These are phyloP conservation scores for Drosophila ercepeae DNA, from an alignment of 1,140 invertebrate species.

Conservation along the genomic window DNA sequence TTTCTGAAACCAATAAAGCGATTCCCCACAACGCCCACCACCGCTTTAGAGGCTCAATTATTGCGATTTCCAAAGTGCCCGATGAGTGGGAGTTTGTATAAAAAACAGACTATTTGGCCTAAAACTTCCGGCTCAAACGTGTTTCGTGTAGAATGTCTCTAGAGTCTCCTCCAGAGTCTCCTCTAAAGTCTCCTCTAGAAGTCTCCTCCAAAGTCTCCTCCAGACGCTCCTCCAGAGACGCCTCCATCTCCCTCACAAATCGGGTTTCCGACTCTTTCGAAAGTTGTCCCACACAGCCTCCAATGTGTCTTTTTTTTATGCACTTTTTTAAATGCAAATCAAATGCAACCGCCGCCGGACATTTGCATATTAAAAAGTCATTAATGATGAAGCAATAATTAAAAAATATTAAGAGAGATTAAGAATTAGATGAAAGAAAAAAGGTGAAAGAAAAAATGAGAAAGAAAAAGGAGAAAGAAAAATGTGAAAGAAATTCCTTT, in stretches of 20 bases:
- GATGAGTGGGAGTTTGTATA: too few species aligned
- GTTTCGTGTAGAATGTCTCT: constrained; percentile 4
- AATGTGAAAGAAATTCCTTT: not conserved
- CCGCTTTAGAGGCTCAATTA: constrained; percentile 57
- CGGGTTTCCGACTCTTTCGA: constrained; percentile 42
- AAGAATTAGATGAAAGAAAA: constrained; percentile 6
- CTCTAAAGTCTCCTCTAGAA: too few species aligned
- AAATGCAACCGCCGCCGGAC: constrained; percentile 18
- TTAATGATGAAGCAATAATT: constrained; percentile 41
- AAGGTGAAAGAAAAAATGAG: constrained; percentile 7
- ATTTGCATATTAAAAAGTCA: constrained; percentile 52
- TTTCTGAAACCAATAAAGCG: not conserved
- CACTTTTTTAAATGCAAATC: constrained; percentile 36
- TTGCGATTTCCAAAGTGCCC: constrained; percentile 1
- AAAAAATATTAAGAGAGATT: constrained; percentile 21
- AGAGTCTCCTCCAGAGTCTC: not conserved
- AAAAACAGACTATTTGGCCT: constrained; percentile 6
- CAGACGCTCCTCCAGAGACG: too few species aligned
- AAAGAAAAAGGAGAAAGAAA: constrained; percentile 3
- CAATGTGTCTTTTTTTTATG: constrained; percentile 15
- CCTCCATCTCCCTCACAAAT: constrained; percentile 38
- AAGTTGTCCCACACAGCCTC: constrained; percentile 39
- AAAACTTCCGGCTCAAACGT: constrained; percentile 52
- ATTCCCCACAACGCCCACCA: constrained; percentile 30
- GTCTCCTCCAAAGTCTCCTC: too few species aligned